Percentiles rank a stretch among this genome's conserved stretches.
Evolutionary conservation across 2,113 vertebrate genomes (phyloP).

Genomic region (Trachemys scripta): DNA sequence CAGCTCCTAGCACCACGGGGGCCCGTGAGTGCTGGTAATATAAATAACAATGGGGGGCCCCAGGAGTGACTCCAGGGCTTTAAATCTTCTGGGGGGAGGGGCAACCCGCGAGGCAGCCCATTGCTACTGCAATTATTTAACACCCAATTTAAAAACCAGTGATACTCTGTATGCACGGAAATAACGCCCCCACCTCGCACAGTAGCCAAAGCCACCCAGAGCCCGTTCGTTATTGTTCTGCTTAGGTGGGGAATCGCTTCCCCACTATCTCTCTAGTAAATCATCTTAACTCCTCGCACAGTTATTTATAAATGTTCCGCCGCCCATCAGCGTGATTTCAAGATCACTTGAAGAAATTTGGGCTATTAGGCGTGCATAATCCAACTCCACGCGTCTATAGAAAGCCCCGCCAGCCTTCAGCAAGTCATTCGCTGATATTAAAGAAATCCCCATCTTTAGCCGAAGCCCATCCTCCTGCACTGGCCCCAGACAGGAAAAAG

Average conservation of each 20-base stretch:
- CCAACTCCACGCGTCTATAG: conserved; percentile 35
- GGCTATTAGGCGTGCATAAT: conserved; percentile 70
- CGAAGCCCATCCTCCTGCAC: background rate
- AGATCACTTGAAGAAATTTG: conserved; percentile 71
- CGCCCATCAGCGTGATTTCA: conserved; percentile 63
- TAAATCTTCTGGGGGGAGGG: background rate
- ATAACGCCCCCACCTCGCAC: conserved; percentile 55
- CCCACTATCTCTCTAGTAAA: conserved; percentile 73
- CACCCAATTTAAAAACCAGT: conserved; percentile 54
- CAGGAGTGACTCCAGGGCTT: background rate
- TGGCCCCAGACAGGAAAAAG: background rate
- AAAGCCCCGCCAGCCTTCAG: conserved; percentile 62
- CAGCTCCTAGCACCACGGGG: background rate
- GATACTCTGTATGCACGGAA: conserved; percentile 50
- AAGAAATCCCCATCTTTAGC: background rate
- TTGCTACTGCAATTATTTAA: conserved; percentile 63
- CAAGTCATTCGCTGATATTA: conserved; percentile 45
- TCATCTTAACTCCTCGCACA: conserved; percentile 72
- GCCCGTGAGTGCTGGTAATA: background rate
- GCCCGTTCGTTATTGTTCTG: conserved; percentile 70
- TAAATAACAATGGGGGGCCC: background rate
- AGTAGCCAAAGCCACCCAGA: conserved; percentile 49
- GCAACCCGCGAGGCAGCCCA: conserved; percentile 67
- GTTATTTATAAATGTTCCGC: conserved; percentile 72
- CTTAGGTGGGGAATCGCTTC: conserved; percentile 73